Evolutionary conservation across 92 coral and sea anemone genomes (phyloP).

Genomic region (Pocillopora meandrina): DNA sequence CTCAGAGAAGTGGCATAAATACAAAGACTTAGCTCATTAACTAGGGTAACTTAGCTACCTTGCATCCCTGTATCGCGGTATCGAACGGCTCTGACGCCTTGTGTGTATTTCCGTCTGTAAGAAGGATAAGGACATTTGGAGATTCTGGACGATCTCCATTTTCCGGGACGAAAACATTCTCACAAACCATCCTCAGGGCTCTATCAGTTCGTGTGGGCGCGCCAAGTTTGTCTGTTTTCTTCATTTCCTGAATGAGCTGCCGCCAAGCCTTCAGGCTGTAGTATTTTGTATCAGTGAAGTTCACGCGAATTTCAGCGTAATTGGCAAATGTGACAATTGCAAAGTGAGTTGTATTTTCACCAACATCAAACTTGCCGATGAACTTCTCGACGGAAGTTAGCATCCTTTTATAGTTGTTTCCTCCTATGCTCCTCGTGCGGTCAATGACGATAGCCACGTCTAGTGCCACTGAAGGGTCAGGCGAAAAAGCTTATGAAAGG

Average conservation of each 20-base stretch:
- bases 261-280: background rate
- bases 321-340: background rate
- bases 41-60: background rate
- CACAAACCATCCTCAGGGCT: constrained; percentile 10
- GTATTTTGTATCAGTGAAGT: background rate
- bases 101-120: constrained; percentile 56
- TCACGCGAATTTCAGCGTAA: background rate
- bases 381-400: background rate
- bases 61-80: background rate
- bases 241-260: background rate
- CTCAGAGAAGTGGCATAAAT: no score
- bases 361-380: background rate
- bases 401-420: background rate
- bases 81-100: background rate
- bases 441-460: constrained; percentile 17
- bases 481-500: background rate
- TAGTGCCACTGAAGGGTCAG: background rate
- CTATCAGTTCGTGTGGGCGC: constrained; percentile 7
- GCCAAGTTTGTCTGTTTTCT: background rate
- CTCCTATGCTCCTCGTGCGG: constrained; percentile 11
- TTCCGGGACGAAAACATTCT: background rate
- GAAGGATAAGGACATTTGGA: constrained; percentile 64
- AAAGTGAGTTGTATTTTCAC: constrained; percentile 15
- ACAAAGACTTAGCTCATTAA: no score
- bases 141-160: constrained; percentile 55